Conservation (phyloP, 2,797 vertebrate genomes). For the Eospalax fontanierii region DNA sequence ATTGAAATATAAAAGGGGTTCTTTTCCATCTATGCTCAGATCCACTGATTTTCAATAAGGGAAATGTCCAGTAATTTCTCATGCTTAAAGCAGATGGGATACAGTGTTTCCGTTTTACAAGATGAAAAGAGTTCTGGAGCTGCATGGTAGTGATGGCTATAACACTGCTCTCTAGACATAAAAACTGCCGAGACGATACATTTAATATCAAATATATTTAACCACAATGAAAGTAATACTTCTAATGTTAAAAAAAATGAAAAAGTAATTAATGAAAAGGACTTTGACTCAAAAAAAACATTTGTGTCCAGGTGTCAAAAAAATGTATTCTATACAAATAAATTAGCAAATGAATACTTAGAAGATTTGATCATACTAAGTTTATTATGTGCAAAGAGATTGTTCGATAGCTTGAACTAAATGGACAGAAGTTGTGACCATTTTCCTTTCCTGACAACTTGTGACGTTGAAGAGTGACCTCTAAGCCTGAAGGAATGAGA, state of each 20-base stretch:
- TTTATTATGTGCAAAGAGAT: neutral
- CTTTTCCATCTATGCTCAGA: constrained; percentile 17
- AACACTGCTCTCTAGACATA: neutral
- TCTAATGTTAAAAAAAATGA: neutral
- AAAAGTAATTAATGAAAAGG: neutral
- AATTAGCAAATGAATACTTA: neutral
- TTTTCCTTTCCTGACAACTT: neutral
- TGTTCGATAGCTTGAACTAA: neutral
- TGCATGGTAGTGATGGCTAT: neutral
- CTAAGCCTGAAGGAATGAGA: neutral
- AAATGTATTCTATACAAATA: neutral
- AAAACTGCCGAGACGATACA: neutral
- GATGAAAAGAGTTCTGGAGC: neutral
- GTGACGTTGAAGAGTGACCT: neutral
- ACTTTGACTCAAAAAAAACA: neutral
- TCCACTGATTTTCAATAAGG: neutral
- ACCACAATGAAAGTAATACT: neutral
- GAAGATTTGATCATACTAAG: neutral
- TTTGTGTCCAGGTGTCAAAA: neutral
- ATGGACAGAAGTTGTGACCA: neutral
- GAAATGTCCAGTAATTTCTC: neutral
- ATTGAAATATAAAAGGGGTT: neutral
- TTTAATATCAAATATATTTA: neutral
- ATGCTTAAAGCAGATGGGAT: neutral
- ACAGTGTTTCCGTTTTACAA: neutral